These are phyloP conservation scores for Psilopogon haemacephalus DNA, from an alignment of 2,113 vertebrate genomes.

Conservation along the genomic window DNA sequence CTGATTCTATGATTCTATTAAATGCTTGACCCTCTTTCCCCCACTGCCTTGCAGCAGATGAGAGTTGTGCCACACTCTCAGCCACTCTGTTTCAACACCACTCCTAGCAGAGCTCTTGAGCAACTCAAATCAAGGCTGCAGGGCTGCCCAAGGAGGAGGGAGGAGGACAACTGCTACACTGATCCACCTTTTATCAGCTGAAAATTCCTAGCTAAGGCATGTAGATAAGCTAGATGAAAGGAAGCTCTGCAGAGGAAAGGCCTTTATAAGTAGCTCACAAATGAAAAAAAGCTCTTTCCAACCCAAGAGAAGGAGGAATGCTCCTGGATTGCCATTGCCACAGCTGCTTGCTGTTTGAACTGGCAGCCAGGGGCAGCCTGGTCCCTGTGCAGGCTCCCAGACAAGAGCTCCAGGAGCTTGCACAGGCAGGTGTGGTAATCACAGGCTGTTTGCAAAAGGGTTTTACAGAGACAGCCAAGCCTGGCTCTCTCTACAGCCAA, in stretches of 20 bases:
- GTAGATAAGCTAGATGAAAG: not conserved
- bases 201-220: not conserved
- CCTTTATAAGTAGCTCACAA: not conserved
- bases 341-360: not conserved
- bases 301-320: not conserved
- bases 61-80: not conserved
- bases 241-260: not conserved
- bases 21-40: not conserved
- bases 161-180: not conserved
- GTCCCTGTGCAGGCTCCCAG: fast-evolving
- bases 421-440: fast-evolving
- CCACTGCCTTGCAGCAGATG: fast-evolving
- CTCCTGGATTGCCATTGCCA: not conserved
- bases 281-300: not conserved
- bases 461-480: not conserved
- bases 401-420: not conserved
- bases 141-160: not conserved
- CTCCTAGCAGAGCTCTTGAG: not conserved
- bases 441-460: fast-evolving
- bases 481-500: not conserved
- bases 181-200: not conserved
- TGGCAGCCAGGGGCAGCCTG: fast-evolving
- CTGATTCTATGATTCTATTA: too few relatives aligned
- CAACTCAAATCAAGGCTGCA: not conserved
- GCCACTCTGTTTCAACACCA: not conserved